A percentile compares a stretch with the other conserved stretches of the same genome.
phyloP scores from a whole-genome alignment of 2,888 invertebrate genomes.

The Linnaemya tessellans region DNA sequence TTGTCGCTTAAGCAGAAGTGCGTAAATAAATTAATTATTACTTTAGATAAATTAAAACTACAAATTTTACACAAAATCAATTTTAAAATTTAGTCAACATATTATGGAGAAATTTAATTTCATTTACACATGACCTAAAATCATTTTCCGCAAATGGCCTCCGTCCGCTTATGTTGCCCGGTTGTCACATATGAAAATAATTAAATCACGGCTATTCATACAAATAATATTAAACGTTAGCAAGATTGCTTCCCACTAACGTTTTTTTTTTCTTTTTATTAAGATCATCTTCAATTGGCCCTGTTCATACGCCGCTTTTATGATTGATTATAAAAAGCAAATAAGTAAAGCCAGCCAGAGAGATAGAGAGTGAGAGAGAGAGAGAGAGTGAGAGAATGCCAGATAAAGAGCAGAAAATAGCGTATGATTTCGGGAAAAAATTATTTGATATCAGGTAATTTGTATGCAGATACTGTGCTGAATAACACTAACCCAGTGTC shows the following conservation, averaged over 20 bases:
- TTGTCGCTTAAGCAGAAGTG: too few species aligned
- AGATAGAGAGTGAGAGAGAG: too few species aligned
- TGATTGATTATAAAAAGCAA: slow-evolving; percentile 43
- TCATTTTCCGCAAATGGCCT: too few species aligned
- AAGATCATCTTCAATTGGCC: slow-evolving; percentile 30
- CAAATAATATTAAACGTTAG: background rate
- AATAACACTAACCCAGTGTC: slow-evolving; percentile 59
- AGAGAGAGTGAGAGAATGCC: background rate
- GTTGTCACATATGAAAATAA: background rate
- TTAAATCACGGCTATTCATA: background rate
- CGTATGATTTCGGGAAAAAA: slow-evolving; percentile 41
- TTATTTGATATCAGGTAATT: slow-evolving; percentile 26
- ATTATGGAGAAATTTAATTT: too few species aligned
- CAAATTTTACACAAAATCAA: too few species aligned
- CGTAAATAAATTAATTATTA: too few species aligned
- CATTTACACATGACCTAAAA: too few species aligned
- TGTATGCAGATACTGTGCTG: slow-evolving; percentile 57
- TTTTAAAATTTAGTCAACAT: too few species aligned
- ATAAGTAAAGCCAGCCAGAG: slow-evolving; percentile 2
- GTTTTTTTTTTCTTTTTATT: background rate
- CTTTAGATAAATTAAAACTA: too few species aligned
- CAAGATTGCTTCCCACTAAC: background rate
- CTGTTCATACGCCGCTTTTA: slow-evolving; percentile 35
- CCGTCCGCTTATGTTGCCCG: background rate
- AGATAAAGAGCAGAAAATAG: slow-evolving; percentile 2